phyloP scores from a whole-genome alignment of 2,797 vertebrate genomes.

The Microcaecilia unicolor region DNA sequence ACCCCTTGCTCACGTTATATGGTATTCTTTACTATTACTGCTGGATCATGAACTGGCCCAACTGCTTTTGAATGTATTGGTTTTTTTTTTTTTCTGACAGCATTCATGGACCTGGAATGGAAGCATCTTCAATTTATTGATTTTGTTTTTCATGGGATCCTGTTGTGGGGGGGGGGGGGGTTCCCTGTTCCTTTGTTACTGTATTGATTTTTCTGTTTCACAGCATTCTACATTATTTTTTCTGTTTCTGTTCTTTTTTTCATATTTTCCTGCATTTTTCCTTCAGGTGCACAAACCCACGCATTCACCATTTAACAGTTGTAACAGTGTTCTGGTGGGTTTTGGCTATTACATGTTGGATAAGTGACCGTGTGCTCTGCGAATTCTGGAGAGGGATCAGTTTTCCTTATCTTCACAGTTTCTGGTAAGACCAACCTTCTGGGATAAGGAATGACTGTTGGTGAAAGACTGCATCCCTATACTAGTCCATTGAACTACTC shows the following conservation, averaged over 20 bases:
- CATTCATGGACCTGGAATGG: no score
- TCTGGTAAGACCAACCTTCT: conserved; percentile 75
- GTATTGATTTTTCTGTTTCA: neutral
- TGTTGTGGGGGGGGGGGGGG: no score
- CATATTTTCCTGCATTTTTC: neutral
- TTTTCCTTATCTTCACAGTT: conserved; percentile 85
- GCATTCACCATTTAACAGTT: conserved; percentile 48
- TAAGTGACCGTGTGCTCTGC: conserved; percentile 78
- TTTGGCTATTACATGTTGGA: conserved; percentile 79
- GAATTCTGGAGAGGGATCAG: conserved; percentile 75
- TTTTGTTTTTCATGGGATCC: neutral
- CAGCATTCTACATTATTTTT: neutral
- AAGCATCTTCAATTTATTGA: neutral
- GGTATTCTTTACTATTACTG: no score
- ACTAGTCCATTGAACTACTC: no score
- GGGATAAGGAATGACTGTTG: no score
- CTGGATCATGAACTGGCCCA: no score
- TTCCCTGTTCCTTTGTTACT: no score
- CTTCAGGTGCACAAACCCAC: conserved; percentile 61
- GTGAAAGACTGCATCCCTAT: no score
- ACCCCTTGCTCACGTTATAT: no score
- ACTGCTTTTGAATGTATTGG: neutral
- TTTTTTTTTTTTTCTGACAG: neutral
- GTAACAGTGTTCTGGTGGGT: conserved; percentile 64
- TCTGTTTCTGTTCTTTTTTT: no score